phyloP scores from a whole-genome alignment of 2,797 vertebrate species.

The Phrynocephalus forsythii region DNA sequence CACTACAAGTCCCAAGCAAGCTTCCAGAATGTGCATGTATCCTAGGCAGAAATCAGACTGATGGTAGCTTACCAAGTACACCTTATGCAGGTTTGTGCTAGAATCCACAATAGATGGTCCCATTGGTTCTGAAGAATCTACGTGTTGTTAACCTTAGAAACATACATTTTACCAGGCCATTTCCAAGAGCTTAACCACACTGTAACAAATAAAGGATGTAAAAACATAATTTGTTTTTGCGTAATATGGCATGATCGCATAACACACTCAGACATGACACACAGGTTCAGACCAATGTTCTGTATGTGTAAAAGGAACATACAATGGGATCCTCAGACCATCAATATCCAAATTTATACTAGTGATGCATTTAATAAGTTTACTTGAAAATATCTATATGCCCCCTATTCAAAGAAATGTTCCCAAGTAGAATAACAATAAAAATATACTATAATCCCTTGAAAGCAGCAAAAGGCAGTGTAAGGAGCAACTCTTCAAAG shows the following conservation, averaged over 20 bases:
- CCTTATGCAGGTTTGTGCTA: background rate
- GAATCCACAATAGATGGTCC: background rate
- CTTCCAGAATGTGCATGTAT: no score
- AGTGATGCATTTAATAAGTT: background rate
- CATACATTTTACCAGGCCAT: background rate
- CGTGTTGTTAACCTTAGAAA: background rate
- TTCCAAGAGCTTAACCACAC: background rate
- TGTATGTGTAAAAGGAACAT: background rate
- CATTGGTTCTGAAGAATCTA: background rate
- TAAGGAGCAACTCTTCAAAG: background rate
- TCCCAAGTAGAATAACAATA: background rate
- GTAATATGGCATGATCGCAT: no score
- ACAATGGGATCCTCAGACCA: background rate
- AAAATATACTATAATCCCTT: background rate
- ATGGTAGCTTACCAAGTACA: background rate
- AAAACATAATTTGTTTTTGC: background rate
- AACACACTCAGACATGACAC: background rate
- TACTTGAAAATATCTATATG: background rate
- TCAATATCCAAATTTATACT: background rate
- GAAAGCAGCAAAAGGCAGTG: background rate
- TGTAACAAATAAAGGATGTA: background rate
- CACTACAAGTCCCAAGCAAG: background rate
- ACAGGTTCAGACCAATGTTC: background rate
- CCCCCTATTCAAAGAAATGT: background rate
- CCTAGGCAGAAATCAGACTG: background rate